Base-by-base conservation (phyloP, 2,797 vertebrate genomes). In the Chiroxiphia lanceolata region DNA sequence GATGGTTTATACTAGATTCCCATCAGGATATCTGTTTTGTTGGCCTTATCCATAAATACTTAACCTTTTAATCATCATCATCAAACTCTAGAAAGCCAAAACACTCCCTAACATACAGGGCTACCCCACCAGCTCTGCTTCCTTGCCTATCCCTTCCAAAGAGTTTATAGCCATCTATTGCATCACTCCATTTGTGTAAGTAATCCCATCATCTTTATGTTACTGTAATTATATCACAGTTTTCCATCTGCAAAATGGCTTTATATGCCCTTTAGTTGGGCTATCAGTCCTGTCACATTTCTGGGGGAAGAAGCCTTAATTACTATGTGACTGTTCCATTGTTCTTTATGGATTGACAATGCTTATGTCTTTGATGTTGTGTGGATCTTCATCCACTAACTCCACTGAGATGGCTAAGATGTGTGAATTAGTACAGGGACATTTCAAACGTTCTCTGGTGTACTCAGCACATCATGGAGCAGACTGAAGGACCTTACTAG, bases 401-500 rank as follows among this genome's bases (percentile, higher is more conserved):
- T 40, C 22, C 33, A 40, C 22, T 31, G 36, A 76, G 48, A 33
- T 13, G 34, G 74, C 27, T 51, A 61, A 3, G 33, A 60, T 69
- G 45, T 1, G 2, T 36, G 20, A 23, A 47, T 50, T 42, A 64
- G 13, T 18, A 50, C 7, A 67, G 59, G 9, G 23, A 53, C 44
- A 33, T 57, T 67, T 71, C 23, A 59, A 36, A 54, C 15, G 33
- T 36, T 13, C 27, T 50, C 31, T 31, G n/a, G 15, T 19, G 34
- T 54, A 48, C 16, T 36, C 22, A 10, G 34, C 6, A 54, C 10
- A 81, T 1, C 0, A 2, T 15, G 8, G 16, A 10, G 8, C 33
- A 59, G 65, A 54, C 40, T 11, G 13, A 59, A 72, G 33, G 29
- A 34, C 19, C 5, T 48, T 15, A 34, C 15, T 40, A 63, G 40